A percentile compares a stretch with the other conserved stretches of the same genome.
Conservation (phyloP, 92 coral and sea anemone species). For the Hydrozoanthus gracilis region DNA sequence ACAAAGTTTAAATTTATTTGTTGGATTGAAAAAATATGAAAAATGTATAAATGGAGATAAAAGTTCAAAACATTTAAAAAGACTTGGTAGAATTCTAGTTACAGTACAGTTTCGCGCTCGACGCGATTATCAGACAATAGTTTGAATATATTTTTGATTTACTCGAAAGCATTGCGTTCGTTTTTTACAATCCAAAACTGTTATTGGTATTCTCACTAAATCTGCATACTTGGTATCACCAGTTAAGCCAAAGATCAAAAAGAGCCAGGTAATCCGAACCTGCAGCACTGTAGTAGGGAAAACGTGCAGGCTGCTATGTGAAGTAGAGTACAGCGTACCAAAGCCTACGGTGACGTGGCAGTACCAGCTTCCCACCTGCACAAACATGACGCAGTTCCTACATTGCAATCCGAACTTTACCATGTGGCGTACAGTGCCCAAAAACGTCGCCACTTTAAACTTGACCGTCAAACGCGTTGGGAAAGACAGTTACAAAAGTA, state of each 20-base stretch:
- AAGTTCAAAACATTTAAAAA: too few relatives aligned
- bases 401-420: not conserved
- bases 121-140: too few relatives aligned
- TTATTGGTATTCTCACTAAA: not conserved
- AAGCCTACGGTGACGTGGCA: constrained; percentile 31
- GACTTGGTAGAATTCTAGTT: too few relatives aligned
- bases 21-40: too few relatives aligned
- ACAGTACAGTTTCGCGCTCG: too few relatives aligned
- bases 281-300: not conserved
- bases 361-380: constrained; percentile 2
- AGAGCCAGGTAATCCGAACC: not conserved
- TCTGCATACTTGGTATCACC: not conserved
- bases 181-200: not conserved
- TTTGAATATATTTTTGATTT: not conserved
- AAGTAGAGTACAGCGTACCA: constrained; percentile 14
- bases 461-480: not conserved
- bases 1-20: too few relatives aligned
- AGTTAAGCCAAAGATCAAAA: constrained; percentile 27
- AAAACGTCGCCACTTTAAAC: not conserved
- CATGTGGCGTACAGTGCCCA: not conserved
- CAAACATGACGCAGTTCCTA: not conserved
- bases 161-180: not conserved
- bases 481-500: constrained; percentile 5
- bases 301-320: constrained; percentile 1
- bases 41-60: too few relatives aligned